Evolutionary conservation across 2,797 vertebrate species (phyloP), one percentile per base, ranked within the genome.

Genomic region (Ptychobarbus kaznakovi): DNA sequence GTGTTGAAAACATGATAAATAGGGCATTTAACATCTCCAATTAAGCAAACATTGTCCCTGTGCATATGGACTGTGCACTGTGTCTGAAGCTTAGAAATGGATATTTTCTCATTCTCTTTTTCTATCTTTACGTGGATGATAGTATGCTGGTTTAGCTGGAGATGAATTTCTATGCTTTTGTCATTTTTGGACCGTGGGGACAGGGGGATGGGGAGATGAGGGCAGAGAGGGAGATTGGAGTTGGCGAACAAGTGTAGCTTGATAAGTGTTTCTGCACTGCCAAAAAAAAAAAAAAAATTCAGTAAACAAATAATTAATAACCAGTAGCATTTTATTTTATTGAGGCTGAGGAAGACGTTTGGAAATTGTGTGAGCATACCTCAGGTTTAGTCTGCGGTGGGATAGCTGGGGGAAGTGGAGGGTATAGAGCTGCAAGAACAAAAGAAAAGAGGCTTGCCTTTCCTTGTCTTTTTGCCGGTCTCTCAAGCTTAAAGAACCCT

Each of bases 161-260:
- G 90, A 93, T 88, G 80, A 84, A 91, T 91, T 77, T 89, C 80
- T 86, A 68, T 89, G 87, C 90, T 90, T 91, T 58, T 80, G 78
- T 93, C 91, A 90, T 85, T 86, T 89, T 87, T 70, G 75, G 85
- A 87, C 90, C 61, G 40, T 53, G 18, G 78, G 32, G 88, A 81
- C 51, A 75, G 63, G 89, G 79, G 86, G 87, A 84, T 80, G 84
- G 76, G 85, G 77, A 88, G 87, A 80, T 70, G 78, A 63, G 22
- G 25, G 42, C 81, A 66, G 51, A 51, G 87, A 88, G 77, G 88
- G 73, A 38, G 12, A 83, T 66, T 44, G 79, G 65, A 53, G 73
- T 70, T 44, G 85, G 61, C 87, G 90, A 89, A 90, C 28, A 32
- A 77, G 69, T 92, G 91, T 90, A 93, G 93, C 91, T 93, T 92